Evolutionary conservation across 2,888 invertebrate genomes (phyloP).

Genomic region (Pardosa pseudoannulata): DNA sequence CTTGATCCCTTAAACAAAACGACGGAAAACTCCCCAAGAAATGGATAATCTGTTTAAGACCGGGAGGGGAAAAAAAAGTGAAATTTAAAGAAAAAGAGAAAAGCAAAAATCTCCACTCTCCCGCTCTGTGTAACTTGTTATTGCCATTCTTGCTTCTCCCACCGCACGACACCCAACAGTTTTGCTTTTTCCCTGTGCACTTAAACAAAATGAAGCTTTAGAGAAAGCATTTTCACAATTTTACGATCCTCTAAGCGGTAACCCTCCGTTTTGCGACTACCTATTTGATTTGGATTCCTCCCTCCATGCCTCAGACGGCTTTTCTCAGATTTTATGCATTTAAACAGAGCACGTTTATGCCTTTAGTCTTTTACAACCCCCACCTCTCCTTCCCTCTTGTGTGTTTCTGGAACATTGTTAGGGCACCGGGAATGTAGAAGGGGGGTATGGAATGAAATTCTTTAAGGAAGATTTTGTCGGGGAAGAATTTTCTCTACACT

Average conservation of each 20-base stretch:
- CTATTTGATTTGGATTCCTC: constrained; percentile 63
- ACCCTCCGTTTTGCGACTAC: constrained; percentile 66
- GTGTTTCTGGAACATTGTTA: constrained; percentile 30
- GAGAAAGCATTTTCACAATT: constrained; percentile 72
- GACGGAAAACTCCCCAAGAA: not conserved
- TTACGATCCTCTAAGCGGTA: constrained; percentile 72
- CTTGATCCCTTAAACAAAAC: constrained; percentile 8
- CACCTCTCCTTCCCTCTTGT: not conserved
- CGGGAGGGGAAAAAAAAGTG: not conserved
- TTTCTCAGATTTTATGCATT: constrained; percentile 70
- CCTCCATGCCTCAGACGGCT: constrained; percentile 8
- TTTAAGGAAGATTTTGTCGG: constrained; percentile 51
- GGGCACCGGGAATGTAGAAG: constrained; percentile 22
- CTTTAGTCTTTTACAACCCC: not conserved
- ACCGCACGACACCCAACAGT: constrained; percentile 66
- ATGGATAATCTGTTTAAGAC: constrained; percentile 25
- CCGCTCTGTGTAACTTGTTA: constrained; percentile 24
- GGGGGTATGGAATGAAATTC: constrained; percentile 32
- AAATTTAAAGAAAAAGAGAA: constrained; percentile 15
- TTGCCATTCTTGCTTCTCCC: constrained; percentile 47
- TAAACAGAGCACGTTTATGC: constrained; percentile 71
- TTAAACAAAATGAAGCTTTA: constrained; percentile 71
- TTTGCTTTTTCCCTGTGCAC: constrained; percentile 64
- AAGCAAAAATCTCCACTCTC: constrained; percentile 5
- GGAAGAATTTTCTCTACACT: constrained; percentile 61